phyloP scores from a whole-genome alignment of 2,888 invertebrate genomes.

The Trachelus tabidus region DNA sequence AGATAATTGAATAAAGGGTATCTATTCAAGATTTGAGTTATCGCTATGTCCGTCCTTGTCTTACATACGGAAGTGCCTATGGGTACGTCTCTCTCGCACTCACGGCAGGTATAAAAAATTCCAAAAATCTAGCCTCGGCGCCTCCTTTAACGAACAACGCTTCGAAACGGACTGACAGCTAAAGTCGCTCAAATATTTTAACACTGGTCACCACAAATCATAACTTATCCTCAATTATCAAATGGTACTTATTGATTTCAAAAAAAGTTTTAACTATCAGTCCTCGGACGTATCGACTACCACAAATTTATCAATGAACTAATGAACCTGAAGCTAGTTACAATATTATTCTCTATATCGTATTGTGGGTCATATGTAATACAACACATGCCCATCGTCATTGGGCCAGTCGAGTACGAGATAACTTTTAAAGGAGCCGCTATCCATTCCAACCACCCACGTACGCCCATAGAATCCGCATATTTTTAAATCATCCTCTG shows the following conservation, averaged over 20 bases:
- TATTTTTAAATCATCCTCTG: not conserved
- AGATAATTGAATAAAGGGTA: not conserved
- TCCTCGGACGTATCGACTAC: not conserved
- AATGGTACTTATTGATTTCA: not conserved
- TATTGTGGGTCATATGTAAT: not conserved
- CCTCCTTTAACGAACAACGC: not conserved
- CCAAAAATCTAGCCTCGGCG: not conserved
- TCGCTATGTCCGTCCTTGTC: not conserved
- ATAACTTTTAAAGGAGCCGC: not conserved
- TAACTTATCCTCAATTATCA: not conserved
- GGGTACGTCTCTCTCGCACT: not conserved
- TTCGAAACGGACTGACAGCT: not conserved
- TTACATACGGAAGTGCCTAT: not conserved
- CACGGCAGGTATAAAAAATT: not conserved
- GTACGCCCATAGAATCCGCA: not conserved
- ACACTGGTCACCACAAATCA: not conserved
- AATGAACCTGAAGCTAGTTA: not conserved
- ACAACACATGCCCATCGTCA: not conserved
- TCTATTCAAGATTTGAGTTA: not conserved
- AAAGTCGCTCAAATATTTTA: not conserved
- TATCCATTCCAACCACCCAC: not conserved
- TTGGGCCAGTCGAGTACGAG: not conserved
- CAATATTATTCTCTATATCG: not conserved
- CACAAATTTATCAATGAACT: not conserved
- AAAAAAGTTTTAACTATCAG: too few relatives aligned